These are phyloP conservation scores for Cataglyphis livida DNA, from an alignment of 2,888 invertebrate species.

Conservation along the genomic window DNA sequence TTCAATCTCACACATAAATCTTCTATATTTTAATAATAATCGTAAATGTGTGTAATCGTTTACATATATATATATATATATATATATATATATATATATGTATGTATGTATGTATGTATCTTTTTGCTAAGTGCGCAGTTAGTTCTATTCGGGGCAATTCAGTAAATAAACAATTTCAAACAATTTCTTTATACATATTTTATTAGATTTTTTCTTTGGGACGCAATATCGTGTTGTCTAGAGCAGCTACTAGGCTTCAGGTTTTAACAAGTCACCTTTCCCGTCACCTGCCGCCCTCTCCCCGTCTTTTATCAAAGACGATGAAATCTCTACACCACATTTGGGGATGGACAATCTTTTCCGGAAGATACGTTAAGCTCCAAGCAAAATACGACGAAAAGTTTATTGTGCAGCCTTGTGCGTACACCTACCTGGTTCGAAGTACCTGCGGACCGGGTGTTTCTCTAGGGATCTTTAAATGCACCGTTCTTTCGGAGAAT, in stretches of 20 bases:
- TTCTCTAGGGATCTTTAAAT: slow-evolving; percentile 6
- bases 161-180: background rate
- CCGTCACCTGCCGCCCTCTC: slow-evolving; percentile 16
- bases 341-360: background rate
- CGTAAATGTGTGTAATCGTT: too few relatives aligned
- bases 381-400: background rate
- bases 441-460: slow-evolving; percentile 34
- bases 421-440: background rate
- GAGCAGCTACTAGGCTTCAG: background rate
- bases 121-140: background rate
- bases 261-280: background rate
- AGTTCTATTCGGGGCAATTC: background rate
- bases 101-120: too few relatives aligned
- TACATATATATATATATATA: background rate
- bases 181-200: background rate
- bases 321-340: background rate
- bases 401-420: background rate
- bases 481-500: background rate
- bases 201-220: background rate
- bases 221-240: background rate
- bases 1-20: background rate
- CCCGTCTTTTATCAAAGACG: background rate
- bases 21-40: background rate
- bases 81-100: background rate
- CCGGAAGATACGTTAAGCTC: background rate